Evolutionary conservation across 2,888 invertebrate genomes (phyloP), one percentile per base, ranked within the genome.

Genomic region (Drosophila fulvimacula): DNA sequence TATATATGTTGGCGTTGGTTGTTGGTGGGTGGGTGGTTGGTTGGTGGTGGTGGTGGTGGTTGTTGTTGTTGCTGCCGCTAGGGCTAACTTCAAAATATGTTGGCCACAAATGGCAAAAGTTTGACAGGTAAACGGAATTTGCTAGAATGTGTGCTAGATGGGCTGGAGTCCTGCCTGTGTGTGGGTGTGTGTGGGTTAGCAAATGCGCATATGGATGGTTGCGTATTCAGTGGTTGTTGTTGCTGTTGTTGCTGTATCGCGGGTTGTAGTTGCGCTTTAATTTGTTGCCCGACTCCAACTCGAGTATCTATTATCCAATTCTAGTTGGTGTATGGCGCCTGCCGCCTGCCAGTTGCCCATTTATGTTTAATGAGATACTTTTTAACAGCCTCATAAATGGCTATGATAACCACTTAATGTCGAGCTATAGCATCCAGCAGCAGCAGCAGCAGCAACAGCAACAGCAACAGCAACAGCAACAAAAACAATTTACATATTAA

Each of bases 401-500:
- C 88, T 82, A 81, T 89, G 85, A 84, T 89, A 90, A 89, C 90
- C 88, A 89, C 89, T 89, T 90, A 86, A 81, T 81, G 82, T 87
- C 82, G 89, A 88, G 83, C 79, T 59, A 53, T 64, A 71, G 76
- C 68, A 69, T 13, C 51, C 63, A 63, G 39, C 57, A 69, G 51
- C 63, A 51, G n/a, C 55, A 30, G 10, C 63, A 55, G 36, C 38
- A 39, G 17, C 55, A 57, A 55, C 48, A 21, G 55, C 46, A 46
- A 24, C 56, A 51, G 30, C 48, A 55, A n/a, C 53, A 51, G 24
- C 44, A 59, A 34, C 53, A 65, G 69, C 72, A 87, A 84, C 81
- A 88, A 88, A 89, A 88, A 90, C 89, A 86, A 90, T 89, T 89
- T 90, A 79, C 90, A 87, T 89, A 89, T 90, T 89, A 90, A 89